Conservation (phyloP, 2,888 invertebrate species). For the Blastobasis adustella region DNA sequence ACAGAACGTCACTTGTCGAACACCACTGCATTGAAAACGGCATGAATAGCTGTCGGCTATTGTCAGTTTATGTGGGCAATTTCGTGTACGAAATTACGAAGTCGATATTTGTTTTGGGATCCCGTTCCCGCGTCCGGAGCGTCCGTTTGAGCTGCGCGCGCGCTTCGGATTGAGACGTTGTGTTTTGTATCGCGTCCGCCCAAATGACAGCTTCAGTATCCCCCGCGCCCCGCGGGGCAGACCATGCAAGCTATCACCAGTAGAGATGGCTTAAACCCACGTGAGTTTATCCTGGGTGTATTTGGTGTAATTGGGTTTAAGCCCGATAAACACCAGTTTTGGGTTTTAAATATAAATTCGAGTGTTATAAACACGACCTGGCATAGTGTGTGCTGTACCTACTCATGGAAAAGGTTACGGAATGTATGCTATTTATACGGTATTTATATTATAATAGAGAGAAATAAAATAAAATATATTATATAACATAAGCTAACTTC, state of each 20-base stretch:
- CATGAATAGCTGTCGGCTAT: conserved; percentile 6
- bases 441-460: too few species aligned
- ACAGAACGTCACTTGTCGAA: conserved; percentile 31
- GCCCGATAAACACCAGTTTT: too few species aligned
- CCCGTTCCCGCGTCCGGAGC: conserved; percentile 15
- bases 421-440: too few species aligned
- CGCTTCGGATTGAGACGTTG: conserved; percentile 39
- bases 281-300: too few species aligned
- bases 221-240: conserved; percentile 2
- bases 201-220: conserved; percentile 56
- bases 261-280: too few species aligned
- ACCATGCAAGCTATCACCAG: not conserved
- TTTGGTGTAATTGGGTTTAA: too few species aligned
- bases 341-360: too few species aligned
- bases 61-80: not conserved
- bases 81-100: conserved; percentile 6
- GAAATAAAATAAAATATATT: too few species aligned
- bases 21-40: conserved; percentile 19
- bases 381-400: too few species aligned
- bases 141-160: conserved; percentile 44
- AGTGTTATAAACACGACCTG: too few species aligned
- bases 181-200: conserved; percentile 32
- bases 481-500: too few species aligned
- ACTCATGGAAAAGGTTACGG: too few species aligned
- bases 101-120: conserved; percentile 26